Conservation (phyloP, 1,140 invertebrate species). For the Nasonia vitripennis region DNA sequence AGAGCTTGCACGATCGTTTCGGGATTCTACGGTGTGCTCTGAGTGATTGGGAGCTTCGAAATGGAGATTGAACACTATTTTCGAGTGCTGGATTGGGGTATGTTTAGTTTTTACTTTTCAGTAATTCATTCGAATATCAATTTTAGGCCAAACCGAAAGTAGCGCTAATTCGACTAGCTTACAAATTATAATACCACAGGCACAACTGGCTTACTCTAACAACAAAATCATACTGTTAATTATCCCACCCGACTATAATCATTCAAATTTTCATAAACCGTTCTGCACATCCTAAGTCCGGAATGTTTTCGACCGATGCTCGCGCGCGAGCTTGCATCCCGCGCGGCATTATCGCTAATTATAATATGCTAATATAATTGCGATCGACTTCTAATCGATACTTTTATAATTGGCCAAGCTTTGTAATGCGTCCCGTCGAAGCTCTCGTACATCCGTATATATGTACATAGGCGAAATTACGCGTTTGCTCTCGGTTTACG, state of each 20-base stretch:
- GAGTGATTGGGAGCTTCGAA: background rate
- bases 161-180: no score
- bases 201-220: no score
- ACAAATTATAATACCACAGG: no score
- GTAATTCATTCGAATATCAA: no score
- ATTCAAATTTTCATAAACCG: no score
- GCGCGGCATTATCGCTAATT: slow-evolving; percentile 19
- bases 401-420: slow-evolving; percentile 51
- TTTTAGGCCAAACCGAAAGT: no score
- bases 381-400: slow-evolving; percentile 49
- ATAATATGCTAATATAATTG: slow-evolving; percentile 52
- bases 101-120: no score
- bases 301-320: no score
- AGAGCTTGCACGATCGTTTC: background rate
- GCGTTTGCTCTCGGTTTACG: slow-evolving; percentile 16
- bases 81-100: background rate
- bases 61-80: background rate
- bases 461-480: slow-evolving; percentile 54
- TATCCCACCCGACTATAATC: no score
- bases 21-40: background rate
- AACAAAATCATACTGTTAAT: no score
- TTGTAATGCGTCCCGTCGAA: slow-evolving; percentile 24
- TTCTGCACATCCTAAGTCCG: no score
- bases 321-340: no score
- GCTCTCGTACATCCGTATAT: background rate